Evolutionary conservation across 2,797 vertebrate species (phyloP).

Genomic region (Thripadectes ignobilis): DNA sequence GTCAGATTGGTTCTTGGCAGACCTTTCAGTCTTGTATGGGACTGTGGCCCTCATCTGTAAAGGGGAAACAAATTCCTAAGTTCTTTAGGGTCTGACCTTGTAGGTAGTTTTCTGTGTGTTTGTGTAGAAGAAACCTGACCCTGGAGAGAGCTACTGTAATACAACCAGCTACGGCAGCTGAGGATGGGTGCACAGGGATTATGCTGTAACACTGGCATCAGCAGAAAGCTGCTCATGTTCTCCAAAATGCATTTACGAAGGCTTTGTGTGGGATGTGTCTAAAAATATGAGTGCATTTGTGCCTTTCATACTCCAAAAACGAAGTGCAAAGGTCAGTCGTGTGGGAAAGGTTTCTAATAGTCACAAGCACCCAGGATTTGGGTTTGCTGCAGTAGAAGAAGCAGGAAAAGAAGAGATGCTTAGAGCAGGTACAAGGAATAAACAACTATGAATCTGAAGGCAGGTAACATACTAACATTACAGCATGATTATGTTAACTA

Average conservation of each 20-base stretch:
- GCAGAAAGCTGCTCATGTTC: background rate
- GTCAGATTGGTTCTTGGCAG: background rate
- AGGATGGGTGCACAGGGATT: background rate
- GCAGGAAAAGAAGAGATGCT: background rate
- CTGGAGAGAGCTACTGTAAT: background rate
- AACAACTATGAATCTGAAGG: background rate
- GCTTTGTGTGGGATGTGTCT: rapidly evolving
- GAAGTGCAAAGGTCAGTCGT: background rate
- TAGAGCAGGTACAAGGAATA: background rate
- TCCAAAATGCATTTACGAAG: background rate
- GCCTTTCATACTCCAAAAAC: background rate
- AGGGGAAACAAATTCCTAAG: background rate
- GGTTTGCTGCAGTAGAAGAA: background rate
- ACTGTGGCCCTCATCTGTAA: background rate
- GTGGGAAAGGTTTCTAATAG: background rate
- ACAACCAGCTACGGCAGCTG: background rate
- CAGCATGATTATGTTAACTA: background rate
- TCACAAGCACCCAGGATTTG: background rate
- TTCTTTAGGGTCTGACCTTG: background rate
- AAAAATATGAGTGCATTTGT: background rate
- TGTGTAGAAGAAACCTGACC: background rate
- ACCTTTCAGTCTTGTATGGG: background rate
- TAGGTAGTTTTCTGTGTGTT: background rate
- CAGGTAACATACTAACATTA: background rate
- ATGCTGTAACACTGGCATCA: background rate